Conservation (phyloP, 1,140 invertebrate genomes). For the Glossosoma conforme region DNA sequence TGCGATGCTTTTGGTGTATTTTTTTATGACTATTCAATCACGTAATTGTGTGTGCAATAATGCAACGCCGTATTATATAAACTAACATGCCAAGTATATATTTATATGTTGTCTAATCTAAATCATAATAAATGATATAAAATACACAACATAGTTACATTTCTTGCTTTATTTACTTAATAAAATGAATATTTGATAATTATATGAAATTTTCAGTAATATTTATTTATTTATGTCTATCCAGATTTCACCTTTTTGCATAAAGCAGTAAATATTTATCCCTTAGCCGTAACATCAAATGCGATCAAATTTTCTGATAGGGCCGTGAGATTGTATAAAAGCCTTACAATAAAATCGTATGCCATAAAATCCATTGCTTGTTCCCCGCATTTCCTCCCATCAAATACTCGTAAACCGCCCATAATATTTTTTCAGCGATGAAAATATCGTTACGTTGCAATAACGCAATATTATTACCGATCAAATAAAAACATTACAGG, state of each 20-base stretch:
- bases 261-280: conserved; percentile 17
- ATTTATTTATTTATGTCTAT: neutral
- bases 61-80: too few species aligned
- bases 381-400: conserved; percentile 18
- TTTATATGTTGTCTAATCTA: neutral
- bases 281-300: conserved; percentile 4
- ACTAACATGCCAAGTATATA: neutral
- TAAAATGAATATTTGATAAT: neutral
- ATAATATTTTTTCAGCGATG: conserved; percentile 28
- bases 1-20: too few species aligned
- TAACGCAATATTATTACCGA: conserved; percentile 23
- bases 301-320: conserved; percentile 29
- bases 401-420: conserved; percentile 25
- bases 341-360: conserved; percentile 23
- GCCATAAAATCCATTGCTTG: conserved; percentile 13
- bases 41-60: too few species aligned
- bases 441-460: conserved; percentile 23
- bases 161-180: neutral
- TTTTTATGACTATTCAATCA: too few species aligned
- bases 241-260: conserved; percentile 4
- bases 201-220: neutral
- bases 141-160: neutral
- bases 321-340: conserved; percentile 10
- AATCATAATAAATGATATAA: neutral
- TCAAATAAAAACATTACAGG: too few species aligned